These are phyloP conservation scores for Ctenodactylus gundi DNA, from an alignment of 2,113 vertebrate species.

Conservation along the genomic window DNA sequence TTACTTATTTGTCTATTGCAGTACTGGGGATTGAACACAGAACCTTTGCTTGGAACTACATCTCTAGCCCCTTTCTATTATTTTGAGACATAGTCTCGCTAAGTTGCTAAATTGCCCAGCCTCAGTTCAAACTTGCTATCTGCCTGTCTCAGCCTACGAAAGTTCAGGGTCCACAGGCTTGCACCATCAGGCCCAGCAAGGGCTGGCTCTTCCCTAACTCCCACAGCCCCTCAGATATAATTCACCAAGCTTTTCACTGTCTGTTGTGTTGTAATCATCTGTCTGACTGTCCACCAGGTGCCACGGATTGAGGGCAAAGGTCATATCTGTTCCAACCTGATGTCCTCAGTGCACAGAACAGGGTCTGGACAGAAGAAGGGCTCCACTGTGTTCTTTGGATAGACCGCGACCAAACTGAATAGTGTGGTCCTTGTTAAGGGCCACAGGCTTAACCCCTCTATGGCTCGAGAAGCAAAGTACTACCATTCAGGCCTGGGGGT, in stretches of 20 bases:
- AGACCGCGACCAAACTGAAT: background rate
- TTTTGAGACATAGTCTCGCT: too few relatives aligned
- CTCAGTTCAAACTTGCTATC: too few relatives aligned
- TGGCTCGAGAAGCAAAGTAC: background rate
- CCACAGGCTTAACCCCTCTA: background rate
- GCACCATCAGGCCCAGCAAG: too few relatives aligned
- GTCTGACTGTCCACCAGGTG: background rate
- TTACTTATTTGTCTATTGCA: too few relatives aligned
- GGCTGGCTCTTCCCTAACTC: background rate
- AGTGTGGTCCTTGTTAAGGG: background rate
- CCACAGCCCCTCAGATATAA: background rate
- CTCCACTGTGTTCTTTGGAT: background rate
- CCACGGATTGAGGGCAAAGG: background rate
- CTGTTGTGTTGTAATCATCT: background rate
- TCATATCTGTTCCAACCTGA: background rate
- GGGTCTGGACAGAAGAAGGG: background rate
- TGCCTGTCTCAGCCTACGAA: too few relatives aligned
- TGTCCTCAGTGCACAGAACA: background rate
- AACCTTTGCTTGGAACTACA: too few relatives aligned
- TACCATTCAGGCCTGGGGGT: background rate
- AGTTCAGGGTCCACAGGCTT: too few relatives aligned
- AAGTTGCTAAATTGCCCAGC: too few relatives aligned
- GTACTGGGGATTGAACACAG: too few relatives aligned
- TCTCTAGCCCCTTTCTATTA: too few relatives aligned
- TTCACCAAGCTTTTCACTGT: background rate